Evolutionary conservation across 1,140 invertebrate species (phyloP).

Genomic region (Drosophila sproati): DNA sequence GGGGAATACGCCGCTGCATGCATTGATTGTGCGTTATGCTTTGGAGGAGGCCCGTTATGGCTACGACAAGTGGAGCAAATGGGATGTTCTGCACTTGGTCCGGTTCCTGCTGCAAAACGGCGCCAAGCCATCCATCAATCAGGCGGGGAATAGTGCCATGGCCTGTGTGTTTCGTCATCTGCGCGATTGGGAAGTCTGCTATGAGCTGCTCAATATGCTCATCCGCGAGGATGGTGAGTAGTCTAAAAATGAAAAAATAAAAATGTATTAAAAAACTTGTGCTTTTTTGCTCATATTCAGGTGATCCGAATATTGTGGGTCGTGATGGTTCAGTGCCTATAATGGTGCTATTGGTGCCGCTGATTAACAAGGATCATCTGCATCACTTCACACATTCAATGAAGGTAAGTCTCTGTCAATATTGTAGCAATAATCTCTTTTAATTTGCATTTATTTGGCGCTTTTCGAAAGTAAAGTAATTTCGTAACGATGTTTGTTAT

Average conservation of each 20-base stretch:
- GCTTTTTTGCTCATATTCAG: conserved; percentile 53
- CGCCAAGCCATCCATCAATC: conserved; percentile 89
- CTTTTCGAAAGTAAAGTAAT: too few species aligned
- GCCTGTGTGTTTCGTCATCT: conserved; percentile 90
- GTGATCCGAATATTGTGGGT: conserved; percentile 89
- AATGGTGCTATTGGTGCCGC: conserved; percentile 90
- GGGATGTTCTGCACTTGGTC: conserved; percentile 89
- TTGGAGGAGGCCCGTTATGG: conserved; percentile 89
- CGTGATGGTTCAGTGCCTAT: conserved; percentile 90
- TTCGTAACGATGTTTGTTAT: too few species aligned
- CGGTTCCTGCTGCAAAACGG: conserved; percentile 88
- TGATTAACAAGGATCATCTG: conserved; percentile 91
- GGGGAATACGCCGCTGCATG: conserved; percentile 88
- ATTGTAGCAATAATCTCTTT: too few species aligned
- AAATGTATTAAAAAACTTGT: neutral
- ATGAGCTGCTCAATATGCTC: conserved; percentile 90
- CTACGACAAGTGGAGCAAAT: conserved; percentile 90
- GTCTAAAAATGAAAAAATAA: too few species aligned
- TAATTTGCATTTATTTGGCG: too few species aligned
- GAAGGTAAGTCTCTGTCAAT: conserved; percentile 86
- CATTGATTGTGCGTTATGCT: conserved; percentile 89
- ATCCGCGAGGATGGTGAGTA: conserved; percentile 87
- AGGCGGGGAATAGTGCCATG: conserved; percentile 89
- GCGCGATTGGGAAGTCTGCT: conserved; percentile 91
- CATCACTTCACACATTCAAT: conserved; percentile 91